Evolutionary conservation across 2,888 invertebrate species (phyloP), one percentile per base, ranked within the genome.

Genomic region (Epiblema foenella): DNA sequence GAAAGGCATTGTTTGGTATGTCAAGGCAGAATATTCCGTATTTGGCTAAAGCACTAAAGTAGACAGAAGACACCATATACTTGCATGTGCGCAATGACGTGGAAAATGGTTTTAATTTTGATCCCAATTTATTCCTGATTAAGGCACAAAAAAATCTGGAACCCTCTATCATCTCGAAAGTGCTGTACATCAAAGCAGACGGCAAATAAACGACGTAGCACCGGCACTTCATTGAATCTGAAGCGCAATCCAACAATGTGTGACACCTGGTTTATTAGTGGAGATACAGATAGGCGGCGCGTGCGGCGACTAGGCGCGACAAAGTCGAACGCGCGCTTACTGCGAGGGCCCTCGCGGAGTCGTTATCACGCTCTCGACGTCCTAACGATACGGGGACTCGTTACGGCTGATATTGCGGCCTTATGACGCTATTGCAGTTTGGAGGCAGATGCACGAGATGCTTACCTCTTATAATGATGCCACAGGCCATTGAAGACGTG

Each of bases 331-430:
- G 76, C 77, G 77, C 77, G 79, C 80, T 77, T 79, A 76, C 57
- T 66, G 68, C 59, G 65, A 73, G 73, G 62, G 59, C 73, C 66
- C 67, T 77, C 75, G 76, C 75, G 69, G 77, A 83, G 83, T 85
- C 85, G 85, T 85, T 85, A 85, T 80, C 78, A 78, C 79, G 74
- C 80, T 77, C 78, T 76, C 77, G 73, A 56, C 60, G 49, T 65
- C 64, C 72, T 72, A 69, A 72, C 72, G 72, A 72, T 72, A 72
- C 65, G 69, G 37, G 37, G 37, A 51, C 65, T 73, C 69, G 69
- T 73, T 73, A 73, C 51, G 42, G 54, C 65, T 70, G 62, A 67
- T 71, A 49, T 24, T 20, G 70, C 54, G 42, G 52, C 29, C 60
- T 33, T 56, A 17, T 39, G 37, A 12, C n/a, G 20, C 51, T 39